Evolutionary conservation across 2,113 vertebrate genomes (phyloP).

Genomic region (Formicarius rufipectus): DNA sequence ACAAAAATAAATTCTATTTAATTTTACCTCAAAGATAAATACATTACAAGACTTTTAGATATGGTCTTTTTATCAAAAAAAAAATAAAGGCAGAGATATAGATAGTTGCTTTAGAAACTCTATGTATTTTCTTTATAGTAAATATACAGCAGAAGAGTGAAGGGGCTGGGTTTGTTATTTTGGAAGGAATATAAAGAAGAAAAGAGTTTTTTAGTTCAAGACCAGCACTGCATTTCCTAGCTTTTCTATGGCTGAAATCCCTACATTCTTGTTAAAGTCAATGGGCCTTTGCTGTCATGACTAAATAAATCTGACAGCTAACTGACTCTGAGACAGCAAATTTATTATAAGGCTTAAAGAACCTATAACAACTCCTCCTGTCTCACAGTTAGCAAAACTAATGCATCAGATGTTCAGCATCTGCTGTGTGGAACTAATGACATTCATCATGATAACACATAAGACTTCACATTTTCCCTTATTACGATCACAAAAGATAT

Average conservation of each 20-base stretch:
- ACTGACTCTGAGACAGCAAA: neutral
- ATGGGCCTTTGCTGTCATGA: neutral
- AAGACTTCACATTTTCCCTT: neutral
- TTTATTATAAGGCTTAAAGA: neutral
- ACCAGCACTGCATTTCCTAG: neutral
- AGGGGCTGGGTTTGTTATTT: neutral
- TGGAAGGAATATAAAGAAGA: neutral
- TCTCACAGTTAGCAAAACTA: neutral
- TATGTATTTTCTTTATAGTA: neutral
- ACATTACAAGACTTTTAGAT: neutral
- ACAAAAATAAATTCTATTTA: neutral
- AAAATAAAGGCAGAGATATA: rapidly evolving
- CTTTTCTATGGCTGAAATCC: neutral
- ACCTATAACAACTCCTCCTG: neutral
- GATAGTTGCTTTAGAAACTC: neutral
- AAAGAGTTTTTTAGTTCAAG: neutral
- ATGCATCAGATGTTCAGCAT: neutral
- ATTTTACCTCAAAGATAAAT: neutral
- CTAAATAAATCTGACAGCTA: neutral
- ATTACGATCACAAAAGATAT: neutral
- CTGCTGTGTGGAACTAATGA: neutral
- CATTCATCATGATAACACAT: neutral
- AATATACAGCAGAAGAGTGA: neutral
- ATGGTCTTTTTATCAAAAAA: neutral
- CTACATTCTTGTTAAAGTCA: neutral